Base-by-base conservation (phyloP, 2,888 invertebrate species). In the Meta bourneti region DNA sequence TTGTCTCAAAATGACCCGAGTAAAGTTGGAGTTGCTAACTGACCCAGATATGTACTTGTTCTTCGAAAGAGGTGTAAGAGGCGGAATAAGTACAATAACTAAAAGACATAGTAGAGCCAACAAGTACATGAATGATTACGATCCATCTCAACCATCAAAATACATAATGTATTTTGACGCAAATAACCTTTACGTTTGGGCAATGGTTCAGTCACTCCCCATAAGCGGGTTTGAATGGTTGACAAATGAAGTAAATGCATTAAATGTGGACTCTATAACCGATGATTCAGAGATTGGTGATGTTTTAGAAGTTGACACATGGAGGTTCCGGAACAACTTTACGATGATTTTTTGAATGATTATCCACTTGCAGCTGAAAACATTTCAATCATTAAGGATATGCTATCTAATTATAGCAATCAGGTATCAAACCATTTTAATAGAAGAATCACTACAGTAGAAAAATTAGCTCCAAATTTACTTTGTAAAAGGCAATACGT, bases 131-230 rank as follows among this genome's bases (percentile, higher is more conserved):
- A 16, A 48, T 0, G 34, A 6, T 7, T 81, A 9, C 16, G 34
- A 81, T 1, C 7, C 61, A n/a, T 48, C 6, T 49, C 7, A 77
- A 77, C 7, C 49, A 6, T 77, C 49, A 20, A 81, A 81, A 49
- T 77, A 77, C 16, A 48, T 77, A 9, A 77, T 81, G 69, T 81
- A 81, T 80, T 52, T 93, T 0, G 93, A 93, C 82, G 82, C 83
- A 1, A 93, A 93, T 83, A 93, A 93, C 78, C 61, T 93, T 20
- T 93, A 93, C 81, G 93, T 90, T 2, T 87, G 52, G 71, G 82
- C 91, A 19, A 90, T 93, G 85, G 20, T 34, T 5, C 49, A 89
- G 19, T 20, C 34, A 51, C 19, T 93, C 11, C 91, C 93, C 1
- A 19, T 49, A 51, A 69, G 51, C n/a, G 91, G 81, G 9, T 93